A percentile compares a stretch with the other conserved stretches of the same genome.
Conservation (phyloP, 2,888 invertebrate species). For the Drosophila kuntzei region DNA sequence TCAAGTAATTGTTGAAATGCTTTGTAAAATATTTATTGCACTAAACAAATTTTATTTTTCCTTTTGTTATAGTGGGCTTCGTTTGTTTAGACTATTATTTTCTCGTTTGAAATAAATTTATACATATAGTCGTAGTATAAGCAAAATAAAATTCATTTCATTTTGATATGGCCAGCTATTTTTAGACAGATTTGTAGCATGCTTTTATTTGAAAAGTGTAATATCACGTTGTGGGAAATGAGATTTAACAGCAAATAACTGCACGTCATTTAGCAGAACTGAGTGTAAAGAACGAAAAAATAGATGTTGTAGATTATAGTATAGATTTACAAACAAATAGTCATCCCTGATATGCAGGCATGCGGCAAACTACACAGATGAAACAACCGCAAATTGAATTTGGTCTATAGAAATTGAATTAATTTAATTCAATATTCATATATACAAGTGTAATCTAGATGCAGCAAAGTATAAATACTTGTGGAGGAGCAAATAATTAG, state of each 20-base stretch:
- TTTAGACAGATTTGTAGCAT: slow-evolving; percentile 56
- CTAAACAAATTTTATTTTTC: slow-evolving; percentile 6
- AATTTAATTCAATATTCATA: slow-evolving; percentile 3
- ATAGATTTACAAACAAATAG: slow-evolving; percentile 23
- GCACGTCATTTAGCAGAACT: slow-evolving; percentile 58
- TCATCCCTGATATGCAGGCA: slow-evolving; percentile 60
- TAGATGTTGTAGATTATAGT: neutral
- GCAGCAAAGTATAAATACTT: neutral
- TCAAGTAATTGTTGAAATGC: slow-evolving; percentile 21
- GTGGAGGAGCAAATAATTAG: neutral
- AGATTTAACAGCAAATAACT: slow-evolving; percentile 64
- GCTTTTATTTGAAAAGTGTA: slow-evolving; percentile 49
- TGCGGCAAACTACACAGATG: slow-evolving; percentile 53
- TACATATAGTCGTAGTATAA: neutral
- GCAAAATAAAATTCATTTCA: slow-evolving; percentile 47
- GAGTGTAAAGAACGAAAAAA: slow-evolving; percentile 17
- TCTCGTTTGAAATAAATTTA: slow-evolving; percentile 8
- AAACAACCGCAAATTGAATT: slow-evolving; percentile 55
- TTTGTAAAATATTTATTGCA: slow-evolving; percentile 35
- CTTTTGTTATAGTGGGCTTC: slow-evolving; percentile 15
- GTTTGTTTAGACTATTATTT: slow-evolving; percentile 32
- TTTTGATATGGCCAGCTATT: slow-evolving; percentile 62
- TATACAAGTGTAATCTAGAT: neutral
- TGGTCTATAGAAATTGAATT: slow-evolving; percentile 20
- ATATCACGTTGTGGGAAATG: slow-evolving; percentile 53